Percentiles rank a stretch among this genome's conserved stretches.
Evolutionary conservation across 2,113 vertebrate genomes (phyloP).

Genomic region (Jacana jacana): DNA sequence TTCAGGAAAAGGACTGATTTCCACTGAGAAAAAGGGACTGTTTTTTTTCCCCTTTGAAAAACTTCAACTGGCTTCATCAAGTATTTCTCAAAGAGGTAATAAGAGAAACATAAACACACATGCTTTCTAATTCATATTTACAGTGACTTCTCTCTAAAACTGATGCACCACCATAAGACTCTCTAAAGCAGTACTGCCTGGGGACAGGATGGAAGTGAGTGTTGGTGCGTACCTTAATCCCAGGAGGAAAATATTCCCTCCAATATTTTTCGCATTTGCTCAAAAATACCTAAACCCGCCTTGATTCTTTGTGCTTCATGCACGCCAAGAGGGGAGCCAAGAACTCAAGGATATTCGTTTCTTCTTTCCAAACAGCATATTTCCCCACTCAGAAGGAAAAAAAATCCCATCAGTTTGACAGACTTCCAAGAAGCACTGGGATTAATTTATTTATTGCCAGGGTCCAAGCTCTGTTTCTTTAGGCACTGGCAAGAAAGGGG

Average conservation of each 20-base stretch:
- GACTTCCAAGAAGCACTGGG: constrained; percentile 7
- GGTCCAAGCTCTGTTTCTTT: constrained; percentile 2
- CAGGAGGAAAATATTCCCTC: not conserved
- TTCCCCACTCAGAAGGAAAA: not conserved
- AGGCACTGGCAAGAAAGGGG: not conserved
- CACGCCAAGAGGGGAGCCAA: constrained; percentile 14
- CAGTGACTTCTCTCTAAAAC: not conserved
- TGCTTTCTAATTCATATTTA: not conserved
- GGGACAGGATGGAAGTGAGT: not conserved
- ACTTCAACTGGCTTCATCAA: not conserved
- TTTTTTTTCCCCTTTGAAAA: not conserved
- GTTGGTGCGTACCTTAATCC: not conserved
- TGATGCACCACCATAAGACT: not conserved
- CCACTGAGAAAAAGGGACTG: not conserved
- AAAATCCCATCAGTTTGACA: not conserved
- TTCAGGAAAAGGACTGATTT: not conserved
- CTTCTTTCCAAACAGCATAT: not conserved
- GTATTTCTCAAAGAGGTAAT: not conserved
- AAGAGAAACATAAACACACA: not conserved
- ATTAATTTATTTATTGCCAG: not conserved
- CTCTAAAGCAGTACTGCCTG: not conserved
- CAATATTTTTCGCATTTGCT: constrained; percentile 13
- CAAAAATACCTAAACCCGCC: not conserved
- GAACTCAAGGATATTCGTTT: not conserved
- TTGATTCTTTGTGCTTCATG: not conserved